Evolutionary conservation across 2,888 invertebrate genomes (phyloP).

Genomic region (Bombylius discolor): DNA sequence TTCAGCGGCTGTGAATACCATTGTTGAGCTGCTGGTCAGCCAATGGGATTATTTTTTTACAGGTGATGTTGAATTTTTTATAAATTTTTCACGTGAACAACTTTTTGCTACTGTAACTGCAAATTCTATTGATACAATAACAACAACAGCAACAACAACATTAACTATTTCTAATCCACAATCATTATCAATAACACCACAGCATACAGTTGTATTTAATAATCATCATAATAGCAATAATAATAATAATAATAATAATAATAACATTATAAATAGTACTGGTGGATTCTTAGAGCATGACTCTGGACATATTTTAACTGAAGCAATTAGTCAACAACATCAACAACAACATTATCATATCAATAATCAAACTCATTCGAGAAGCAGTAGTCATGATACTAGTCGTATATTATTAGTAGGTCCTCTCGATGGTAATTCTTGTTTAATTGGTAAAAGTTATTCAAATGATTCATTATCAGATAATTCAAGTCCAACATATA

Average conservation of each 20-base stretch:
- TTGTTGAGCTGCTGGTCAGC: conserved; percentile 72
- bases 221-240: background rate
- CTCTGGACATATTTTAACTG: conserved; percentile 11
- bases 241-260: background rate
- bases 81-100: conserved; percentile 46
- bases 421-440: background rate
- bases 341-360: conserved; percentile 34
- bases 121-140: background rate
- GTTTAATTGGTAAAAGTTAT: conserved; percentile 39
- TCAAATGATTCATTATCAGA: conserved; percentile 56
- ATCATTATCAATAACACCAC: background rate
- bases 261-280: conserved; percentile 14
- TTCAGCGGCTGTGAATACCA: conserved; percentile 67
- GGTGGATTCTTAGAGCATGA: conserved; percentile 9
- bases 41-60: conserved; percentile 66
- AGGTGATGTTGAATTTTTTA: conserved; percentile 60
- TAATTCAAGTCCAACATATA: conserved; percentile 51
- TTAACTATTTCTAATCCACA: conserved; percentile 28
- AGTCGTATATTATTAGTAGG: conserved; percentile 39
- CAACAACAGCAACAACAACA: conserved; percentile 16
- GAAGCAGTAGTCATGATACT: conserved; percentile 48
- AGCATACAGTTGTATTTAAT: background rate
- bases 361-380: conserved; percentile 33
- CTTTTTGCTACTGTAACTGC: conserved; percentile 37
- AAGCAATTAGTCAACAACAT: conserved; percentile 10